These are phyloP conservation scores for Galeopsomyia nigrocyanea DNA, from an alignment of 2,888 invertebrate species.

Conservation along the genomic window DNA sequence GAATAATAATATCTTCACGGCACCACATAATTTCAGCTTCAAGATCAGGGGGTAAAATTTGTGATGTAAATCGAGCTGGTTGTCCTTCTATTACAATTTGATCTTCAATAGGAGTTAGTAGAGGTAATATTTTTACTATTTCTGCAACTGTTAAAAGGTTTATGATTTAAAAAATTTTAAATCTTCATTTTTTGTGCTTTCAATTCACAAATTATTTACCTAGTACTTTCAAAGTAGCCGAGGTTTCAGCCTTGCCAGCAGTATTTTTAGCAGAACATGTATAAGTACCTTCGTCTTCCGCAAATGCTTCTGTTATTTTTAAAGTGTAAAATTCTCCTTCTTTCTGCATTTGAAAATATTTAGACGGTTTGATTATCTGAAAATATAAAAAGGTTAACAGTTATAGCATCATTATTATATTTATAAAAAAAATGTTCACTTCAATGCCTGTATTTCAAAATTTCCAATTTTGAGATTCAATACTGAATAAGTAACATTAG, in stretches of 20 bases:
- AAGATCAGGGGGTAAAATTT: conserved; percentile 84
- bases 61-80: conserved; percentile 93
- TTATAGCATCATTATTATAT: too few relatives aligned
- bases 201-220: conserved; percentile 62
- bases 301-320: conserved; percentile 95
- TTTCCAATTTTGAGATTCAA: too few relatives aligned
- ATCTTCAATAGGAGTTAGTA: conserved; percentile 87
- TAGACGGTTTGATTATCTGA: conserved; percentile 89
- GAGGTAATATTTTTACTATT: conserved; percentile 82
- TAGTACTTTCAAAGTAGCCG: conserved; percentile 84
- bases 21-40: conserved; percentile 97
- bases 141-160: conserved; percentile 76
- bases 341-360: conserved; percentile 97
- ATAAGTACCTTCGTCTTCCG: conserved; percentile 98
- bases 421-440: too few relatives aligned
- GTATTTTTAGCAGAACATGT: conserved; percentile 91
- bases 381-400: conserved; percentile 18
- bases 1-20: conserved; percentile 92
- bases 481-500: too few relatives aligned
- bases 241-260: conserved; percentile 82
- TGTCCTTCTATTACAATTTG: conserved; percentile 90
- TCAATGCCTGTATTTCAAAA: background rate
- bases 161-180: background rate
- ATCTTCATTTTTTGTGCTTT: background rate
- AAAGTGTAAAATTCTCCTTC: conserved; percentile 89